A percentile compares a stretch with the other conserved stretches of the same genome.
These are phyloP conservation scores for Galemys pyrenaicus DNA, from an alignment of 2,113 vertebrate species.

Conservation along the genomic window DNA sequence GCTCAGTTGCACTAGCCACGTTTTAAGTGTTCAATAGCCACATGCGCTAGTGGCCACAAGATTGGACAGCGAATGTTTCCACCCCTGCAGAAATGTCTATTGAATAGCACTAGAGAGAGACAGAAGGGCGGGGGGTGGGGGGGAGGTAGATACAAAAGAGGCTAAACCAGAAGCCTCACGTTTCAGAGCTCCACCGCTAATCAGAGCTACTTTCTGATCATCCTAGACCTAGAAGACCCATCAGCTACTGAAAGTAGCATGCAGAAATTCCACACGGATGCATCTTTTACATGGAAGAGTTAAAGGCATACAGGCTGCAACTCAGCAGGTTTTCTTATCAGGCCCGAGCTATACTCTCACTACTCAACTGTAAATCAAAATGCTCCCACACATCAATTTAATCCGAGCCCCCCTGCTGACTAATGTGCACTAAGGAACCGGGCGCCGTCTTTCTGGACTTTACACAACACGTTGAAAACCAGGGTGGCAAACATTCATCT, in stretches of 20 bases:
- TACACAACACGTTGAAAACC: background rate
- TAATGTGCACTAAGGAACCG: background rate
- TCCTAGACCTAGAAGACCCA: background rate
- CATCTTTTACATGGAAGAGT: background rate
- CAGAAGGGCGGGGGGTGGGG: background rate
- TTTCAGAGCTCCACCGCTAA: background rate
- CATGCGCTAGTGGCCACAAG: background rate
- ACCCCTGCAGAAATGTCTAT: background rate
- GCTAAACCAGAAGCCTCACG: background rate
- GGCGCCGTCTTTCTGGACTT: background rate
- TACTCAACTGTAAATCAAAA: slow-evolving; percentile 42
- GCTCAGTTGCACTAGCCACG: background rate
- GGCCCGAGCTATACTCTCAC: background rate
- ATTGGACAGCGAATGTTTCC: background rate
- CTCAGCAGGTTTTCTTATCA: background rate
- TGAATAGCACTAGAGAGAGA: background rate
- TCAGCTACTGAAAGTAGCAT: background rate
- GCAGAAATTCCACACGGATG: background rate
- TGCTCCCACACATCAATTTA: slow-evolving; percentile 7
- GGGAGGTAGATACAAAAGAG: background rate
- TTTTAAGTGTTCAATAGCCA: background rate
- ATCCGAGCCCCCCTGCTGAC: background rate
- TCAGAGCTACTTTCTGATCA: background rate
- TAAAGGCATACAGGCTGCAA: background rate
- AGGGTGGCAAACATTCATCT: background rate